Evolutionary conservation across 1,140 invertebrate species (phyloP).

Genomic region (Sminthurinus signatus): DNA sequence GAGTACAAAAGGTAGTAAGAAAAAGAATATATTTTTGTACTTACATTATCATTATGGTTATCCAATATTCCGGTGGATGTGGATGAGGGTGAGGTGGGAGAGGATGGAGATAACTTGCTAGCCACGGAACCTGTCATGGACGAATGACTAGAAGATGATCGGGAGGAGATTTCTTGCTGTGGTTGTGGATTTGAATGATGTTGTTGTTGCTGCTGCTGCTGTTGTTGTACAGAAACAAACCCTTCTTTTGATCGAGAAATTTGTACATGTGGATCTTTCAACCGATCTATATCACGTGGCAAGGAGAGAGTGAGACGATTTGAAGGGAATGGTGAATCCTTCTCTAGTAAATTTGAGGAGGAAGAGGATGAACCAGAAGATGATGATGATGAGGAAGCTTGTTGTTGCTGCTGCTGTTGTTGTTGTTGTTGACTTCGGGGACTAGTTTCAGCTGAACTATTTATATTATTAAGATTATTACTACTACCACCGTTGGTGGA

Average conservation of each 20-base stretch:
- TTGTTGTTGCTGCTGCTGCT: background rate
- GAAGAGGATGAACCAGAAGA: background rate
- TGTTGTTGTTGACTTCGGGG: slow-evolving; percentile 4
- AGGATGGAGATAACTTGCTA: background rate
- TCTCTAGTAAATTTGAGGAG: slow-evolving; percentile 11
- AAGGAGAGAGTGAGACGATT: slow-evolving; percentile 25
- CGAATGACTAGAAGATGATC: slow-evolving; percentile 16
- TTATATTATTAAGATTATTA: too few species aligned
- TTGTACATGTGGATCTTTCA: slow-evolving; percentile 2
- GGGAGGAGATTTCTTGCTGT: slow-evolving; percentile 4
- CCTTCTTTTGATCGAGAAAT: too few species aligned
- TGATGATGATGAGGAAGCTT: background rate
- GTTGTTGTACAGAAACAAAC: background rate
- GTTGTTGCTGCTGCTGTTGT: background rate
- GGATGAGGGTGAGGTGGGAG: too few species aligned
- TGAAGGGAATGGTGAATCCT: slow-evolving; percentile 20
- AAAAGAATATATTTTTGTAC: too few species aligned
- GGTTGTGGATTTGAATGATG: background rate
- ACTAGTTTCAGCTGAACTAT: background rate
- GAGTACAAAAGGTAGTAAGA: too few species aligned
- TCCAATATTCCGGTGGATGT: too few species aligned
- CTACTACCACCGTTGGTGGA: background rate
- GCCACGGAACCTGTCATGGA: slow-evolving; percentile 11
- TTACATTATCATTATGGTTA: too few species aligned
- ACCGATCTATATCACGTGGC: slow-evolving; percentile 22